Percentiles rank a stretch among this genome's conserved stretches.
These are phyloP conservation scores for Athalia rosae DNA, from an alignment of 2,888 invertebrate genomes.

Conservation along the genomic window DNA sequence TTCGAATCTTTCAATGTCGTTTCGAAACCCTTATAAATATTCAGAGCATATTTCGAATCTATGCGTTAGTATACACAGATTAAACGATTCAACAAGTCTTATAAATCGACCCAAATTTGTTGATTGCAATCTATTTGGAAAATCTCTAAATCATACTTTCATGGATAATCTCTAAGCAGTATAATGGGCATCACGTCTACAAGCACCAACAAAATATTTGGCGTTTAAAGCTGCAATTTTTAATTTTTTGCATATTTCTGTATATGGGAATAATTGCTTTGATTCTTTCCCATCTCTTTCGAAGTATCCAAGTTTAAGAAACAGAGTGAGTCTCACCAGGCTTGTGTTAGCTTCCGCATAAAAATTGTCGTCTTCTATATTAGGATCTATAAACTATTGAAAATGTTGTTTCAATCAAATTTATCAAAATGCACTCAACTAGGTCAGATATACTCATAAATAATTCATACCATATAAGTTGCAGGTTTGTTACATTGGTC, in stretches of 20 bases:
- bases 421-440: background rate
- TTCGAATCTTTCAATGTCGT: background rate
- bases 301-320: background rate
- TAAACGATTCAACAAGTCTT: background rate
- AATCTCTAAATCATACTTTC: background rate
- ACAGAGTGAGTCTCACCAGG: slow-evolving; percentile 75
- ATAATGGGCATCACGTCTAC: background rate
- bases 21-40: background rate
- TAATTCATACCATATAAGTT: slow-evolving; percentile 83
- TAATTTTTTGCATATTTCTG: background rate
- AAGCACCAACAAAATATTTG: too few species aligned
- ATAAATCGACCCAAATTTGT: background rate
- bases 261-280: background rate
- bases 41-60: background rate
- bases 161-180: background rate
- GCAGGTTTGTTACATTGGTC: slow-evolving; percentile 85
- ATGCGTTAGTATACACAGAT: background rate
- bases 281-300: background rate
- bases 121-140: background rate
- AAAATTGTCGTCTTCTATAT: slow-evolving; percentile 87
- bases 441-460: background rate
- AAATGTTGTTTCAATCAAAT: slow-evolving; percentile 1
- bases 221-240: too few species aligned
- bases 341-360: slow-evolving; percentile 82
- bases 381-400: slow-evolving; percentile 83